A percentile compares a stretch with the other conserved stretches of the same genome.
Conservation (phyloP, 92 coral and sea anemone genomes). For the Zoanthus gigantus region DNA sequence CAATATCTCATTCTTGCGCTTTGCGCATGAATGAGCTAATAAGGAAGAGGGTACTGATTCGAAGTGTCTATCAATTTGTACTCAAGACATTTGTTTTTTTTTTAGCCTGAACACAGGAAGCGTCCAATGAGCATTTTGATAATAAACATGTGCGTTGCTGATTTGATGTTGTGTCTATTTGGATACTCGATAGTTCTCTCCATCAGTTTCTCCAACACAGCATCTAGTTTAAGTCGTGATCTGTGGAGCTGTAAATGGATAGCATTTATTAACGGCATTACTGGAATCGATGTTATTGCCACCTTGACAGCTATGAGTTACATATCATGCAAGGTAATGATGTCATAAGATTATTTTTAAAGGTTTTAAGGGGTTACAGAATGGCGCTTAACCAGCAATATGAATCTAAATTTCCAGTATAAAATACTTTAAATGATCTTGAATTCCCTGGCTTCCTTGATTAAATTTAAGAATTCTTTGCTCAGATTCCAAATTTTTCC, state of each 20-base stretch:
- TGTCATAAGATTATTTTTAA: neutral
- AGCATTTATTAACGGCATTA: constrained; percentile 18
- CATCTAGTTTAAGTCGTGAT: neutral
- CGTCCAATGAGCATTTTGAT: constrained; percentile 19
- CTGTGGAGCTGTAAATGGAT: constrained; percentile 11
- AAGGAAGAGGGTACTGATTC: too few species aligned
- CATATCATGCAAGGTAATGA: constrained; percentile 39
- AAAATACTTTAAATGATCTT: too few species aligned
- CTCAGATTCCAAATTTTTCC: too few species aligned
- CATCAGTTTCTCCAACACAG: neutral
- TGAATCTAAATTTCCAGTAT: too few species aligned
- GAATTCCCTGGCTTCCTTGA: too few species aligned
- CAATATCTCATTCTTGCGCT: too few species aligned
- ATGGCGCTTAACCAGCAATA: too few species aligned
- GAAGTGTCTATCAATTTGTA: neutral
- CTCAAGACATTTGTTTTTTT: neutral
- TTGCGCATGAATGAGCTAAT: too few species aligned
- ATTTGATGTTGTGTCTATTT: constrained; percentile 17
- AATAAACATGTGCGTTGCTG: constrained; percentile 24
- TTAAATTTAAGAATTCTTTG: too few species aligned
- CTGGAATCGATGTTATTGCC: constrained; percentile 59
- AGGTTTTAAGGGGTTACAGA: too few species aligned
- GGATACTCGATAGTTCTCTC: constrained; percentile 7
- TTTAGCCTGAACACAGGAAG: constrained; percentile 27
- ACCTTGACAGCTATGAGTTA: constrained; percentile 56